phyloP scores from a whole-genome alignment of 1,140 invertebrate species.

The Dinoponera quadriceps region DNA sequence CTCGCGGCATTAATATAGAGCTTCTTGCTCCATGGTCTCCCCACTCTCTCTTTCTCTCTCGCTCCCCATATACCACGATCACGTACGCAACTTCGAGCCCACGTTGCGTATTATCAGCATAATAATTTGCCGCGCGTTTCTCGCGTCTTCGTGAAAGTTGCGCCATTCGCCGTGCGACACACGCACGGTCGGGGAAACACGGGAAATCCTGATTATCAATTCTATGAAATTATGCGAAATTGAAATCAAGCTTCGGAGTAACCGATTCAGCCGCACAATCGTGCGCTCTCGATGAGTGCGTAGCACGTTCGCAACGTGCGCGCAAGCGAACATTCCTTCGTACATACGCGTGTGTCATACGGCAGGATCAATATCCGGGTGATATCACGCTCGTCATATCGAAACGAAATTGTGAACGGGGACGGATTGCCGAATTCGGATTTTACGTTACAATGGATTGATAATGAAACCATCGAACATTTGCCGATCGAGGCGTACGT shows the following conservation, averaged over 20 bases:
- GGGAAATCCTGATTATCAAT: conserved; percentile 66
- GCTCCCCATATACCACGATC: no score
- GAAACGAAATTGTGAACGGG: conserved; percentile 70
- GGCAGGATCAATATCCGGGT: conserved; percentile 70
- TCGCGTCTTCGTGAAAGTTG: conserved; percentile 57
- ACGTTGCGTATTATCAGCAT: conserved; percentile 68
- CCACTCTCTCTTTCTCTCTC: not conserved
- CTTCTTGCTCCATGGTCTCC: not conserved
- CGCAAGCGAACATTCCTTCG: conserved; percentile 16
- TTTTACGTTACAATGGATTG: conserved; percentile 75
- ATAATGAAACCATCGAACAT: conserved; percentile 66
- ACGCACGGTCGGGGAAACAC: conserved; percentile 49
- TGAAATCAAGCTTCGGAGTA: conserved; percentile 66
- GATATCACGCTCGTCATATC: conserved; percentile 68
- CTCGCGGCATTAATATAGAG: conserved; percentile 11
- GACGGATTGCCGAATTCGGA: conserved; percentile 67
- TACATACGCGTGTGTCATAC: conserved; percentile 49
- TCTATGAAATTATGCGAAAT: conserved; percentile 65
- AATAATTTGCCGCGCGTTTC: conserved; percentile 66
- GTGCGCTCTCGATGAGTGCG: conserved; percentile 35
- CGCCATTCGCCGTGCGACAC: conserved; percentile 32
- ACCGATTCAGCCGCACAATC: conserved; percentile 43
- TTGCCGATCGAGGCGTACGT: conserved; percentile 38
- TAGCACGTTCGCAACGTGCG: not conserved
- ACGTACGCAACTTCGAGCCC: conserved; percentile 43